These are phyloP conservation scores for Cranoglanis bouderius DNA, from an alignment of 2,113 vertebrate genomes.

Conservation along the genomic window DNA sequence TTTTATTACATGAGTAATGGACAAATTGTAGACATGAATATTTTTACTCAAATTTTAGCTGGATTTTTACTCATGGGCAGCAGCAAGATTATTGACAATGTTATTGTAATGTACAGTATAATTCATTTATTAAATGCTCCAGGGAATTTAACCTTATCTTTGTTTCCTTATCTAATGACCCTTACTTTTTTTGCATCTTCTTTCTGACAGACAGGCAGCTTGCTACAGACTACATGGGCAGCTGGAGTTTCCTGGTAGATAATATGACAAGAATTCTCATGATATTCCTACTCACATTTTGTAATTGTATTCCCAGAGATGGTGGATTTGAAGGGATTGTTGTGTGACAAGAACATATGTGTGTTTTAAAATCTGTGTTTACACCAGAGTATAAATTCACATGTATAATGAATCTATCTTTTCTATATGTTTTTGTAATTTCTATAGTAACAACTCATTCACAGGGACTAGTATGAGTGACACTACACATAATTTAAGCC, in stretches of 20 bases:
- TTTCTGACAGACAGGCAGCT: neutral
- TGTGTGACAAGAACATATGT: neutral
- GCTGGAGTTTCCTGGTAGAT: neutral
- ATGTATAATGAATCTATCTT: neutral
- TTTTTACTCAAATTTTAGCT: no score
- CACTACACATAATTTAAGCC: neutral
- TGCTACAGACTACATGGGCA: neutral
- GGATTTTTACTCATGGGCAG: neutral
- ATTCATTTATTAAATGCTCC: neutral
- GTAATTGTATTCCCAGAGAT: neutral
- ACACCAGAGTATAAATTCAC: neutral
- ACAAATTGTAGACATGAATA: neutral
- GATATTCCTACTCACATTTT: neutral
- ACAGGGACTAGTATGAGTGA: neutral
- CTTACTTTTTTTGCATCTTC: neutral
- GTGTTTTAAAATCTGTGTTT: neutral
- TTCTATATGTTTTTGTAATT: neutral
- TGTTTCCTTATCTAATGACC: neutral
- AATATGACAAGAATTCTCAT: neutral
- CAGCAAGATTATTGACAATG: neutral
- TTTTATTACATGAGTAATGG: slow-evolving; percentile 56
- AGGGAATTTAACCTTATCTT: neutral
- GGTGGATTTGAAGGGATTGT: neutral
- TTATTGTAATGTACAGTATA: neutral
- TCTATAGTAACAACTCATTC: neutral